phyloP scores from a whole-genome alignment of 2,888 invertebrate species.

The Girardia tigrina region DNA sequence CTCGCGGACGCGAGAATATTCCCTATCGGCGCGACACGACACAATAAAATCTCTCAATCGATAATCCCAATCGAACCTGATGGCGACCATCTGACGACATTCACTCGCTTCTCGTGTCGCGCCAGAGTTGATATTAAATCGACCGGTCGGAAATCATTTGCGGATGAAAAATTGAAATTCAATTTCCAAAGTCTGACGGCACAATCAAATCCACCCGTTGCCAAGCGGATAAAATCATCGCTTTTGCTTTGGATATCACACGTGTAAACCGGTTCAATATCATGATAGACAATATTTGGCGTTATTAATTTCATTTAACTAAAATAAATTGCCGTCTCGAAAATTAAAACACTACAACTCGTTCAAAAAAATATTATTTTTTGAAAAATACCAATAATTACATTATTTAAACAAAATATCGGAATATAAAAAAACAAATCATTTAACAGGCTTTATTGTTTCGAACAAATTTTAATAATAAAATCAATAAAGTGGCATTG shows the following conservation, averaged over 20 bases:
- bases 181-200: constrained; percentile 59
- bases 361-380: too few species aligned
- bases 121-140: constrained; percentile 73
- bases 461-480: neutral
- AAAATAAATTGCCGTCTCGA: too few species aligned
- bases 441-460: neutral
- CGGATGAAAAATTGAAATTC: neutral
- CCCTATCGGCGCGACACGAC: too few species aligned
- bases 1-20: too few species aligned
- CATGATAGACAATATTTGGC: constrained; percentile 95
- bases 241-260: constrained; percentile 43
- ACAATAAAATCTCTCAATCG: too few species aligned
- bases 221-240: constrained; percentile 59
- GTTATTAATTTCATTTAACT: constrained; percentile 73
- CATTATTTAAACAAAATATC: constrained; percentile 1
- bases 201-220: constrained; percentile 76
- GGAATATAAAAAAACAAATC: neutral
- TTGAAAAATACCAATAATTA: neutral
- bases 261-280: constrained; percentile 78
- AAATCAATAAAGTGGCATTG: too few species aligned
- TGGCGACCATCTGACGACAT: constrained; percentile 82
- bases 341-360: too few species aligned
- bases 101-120: constrained; percentile 79
- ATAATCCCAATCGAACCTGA: too few species aligned
- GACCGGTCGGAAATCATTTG: constrained; percentile 44